phyloP scores from a whole-genome alignment of 1,140 invertebrate genomes.

The Musca vetustissima region DNA sequence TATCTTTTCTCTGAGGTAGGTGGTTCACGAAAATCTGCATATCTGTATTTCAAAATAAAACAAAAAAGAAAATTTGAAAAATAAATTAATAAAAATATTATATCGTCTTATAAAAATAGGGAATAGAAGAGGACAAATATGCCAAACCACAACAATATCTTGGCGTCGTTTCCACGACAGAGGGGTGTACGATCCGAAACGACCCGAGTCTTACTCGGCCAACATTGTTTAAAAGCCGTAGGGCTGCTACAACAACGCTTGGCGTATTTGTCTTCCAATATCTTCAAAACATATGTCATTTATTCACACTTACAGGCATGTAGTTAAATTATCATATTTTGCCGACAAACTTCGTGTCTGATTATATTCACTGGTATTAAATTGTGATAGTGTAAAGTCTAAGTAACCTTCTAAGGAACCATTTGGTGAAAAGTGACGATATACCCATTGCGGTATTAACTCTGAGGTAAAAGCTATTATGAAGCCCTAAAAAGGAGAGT shows the following conservation, averaged over 20 bases:
- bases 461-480: constrained; percentile 99
- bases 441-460: constrained; percentile 91
- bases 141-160: no score
- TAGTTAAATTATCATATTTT: constrained; percentile 37
- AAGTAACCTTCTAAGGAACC: constrained; percentile 76
- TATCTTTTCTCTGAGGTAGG: constrained; percentile 68
- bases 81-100: constrained; percentile 7
- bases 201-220: no score
- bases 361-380: constrained; percentile 73
- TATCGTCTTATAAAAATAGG: not conserved
- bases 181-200: no score
- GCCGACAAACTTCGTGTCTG: constrained; percentile 52
- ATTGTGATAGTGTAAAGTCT: constrained; percentile 80
- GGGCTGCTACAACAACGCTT: no score
- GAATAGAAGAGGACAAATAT: no score
- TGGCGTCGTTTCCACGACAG: no score
- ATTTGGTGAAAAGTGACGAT: constrained; percentile 66
- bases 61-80: not conserved
- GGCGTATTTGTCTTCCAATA: no score
- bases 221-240: no score
- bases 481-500: constrained; percentile 73
- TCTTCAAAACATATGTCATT: not conserved
- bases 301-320: constrained; percentile 53
- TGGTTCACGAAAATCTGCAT: constrained; percentile 82
- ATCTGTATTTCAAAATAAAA: constrained; percentile 50